A percentile compares a stretch with the other conserved stretches of the same genome.
Evolutionary conservation across 2,113 vertebrate species (phyloP).

Genomic region (Sorex araneus): DNA sequence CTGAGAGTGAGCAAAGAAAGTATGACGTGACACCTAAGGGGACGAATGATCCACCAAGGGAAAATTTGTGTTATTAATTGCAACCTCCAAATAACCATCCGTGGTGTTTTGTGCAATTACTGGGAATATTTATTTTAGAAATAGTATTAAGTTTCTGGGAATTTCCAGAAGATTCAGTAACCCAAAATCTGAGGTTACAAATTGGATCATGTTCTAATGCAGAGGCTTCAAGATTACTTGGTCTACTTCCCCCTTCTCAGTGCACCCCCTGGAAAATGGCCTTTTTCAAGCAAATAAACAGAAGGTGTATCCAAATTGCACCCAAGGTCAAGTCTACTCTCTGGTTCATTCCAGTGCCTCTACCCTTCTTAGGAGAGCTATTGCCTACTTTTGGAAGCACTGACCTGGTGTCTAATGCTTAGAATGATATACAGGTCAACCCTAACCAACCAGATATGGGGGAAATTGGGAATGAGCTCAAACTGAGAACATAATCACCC

Average conservation of each 20-base stretch:
- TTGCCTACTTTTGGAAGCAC: too few relatives aligned
- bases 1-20: background rate
- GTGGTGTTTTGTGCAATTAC: background rate
- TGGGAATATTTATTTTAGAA: background rate
- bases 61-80: background rate
- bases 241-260: too few relatives aligned
- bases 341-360: too few relatives aligned
- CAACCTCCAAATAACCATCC: conserved; percentile 7
- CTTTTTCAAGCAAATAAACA: too few relatives aligned
- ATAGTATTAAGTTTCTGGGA: conserved; percentile 21
- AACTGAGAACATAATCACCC: background rate
- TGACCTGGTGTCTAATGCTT: background rate
- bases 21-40: background rate
- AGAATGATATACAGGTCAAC: too few relatives aligned
- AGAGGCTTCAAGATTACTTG: background rate
- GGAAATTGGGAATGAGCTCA: background rate
- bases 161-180: background rate
- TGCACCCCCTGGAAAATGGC: too few relatives aligned
- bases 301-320: too few relatives aligned
- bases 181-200: background rate
- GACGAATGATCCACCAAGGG: background rate
- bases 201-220: background rate
- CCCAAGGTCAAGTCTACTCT: too few relatives aligned
- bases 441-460: background rate
- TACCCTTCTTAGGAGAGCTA: too few relatives aligned